A percentile compares a stretch with the other conserved stretches of the same genome.
phyloP scores from a whole-genome alignment of 2,888 invertebrate species.

The Creontiades dilutus region DNA sequence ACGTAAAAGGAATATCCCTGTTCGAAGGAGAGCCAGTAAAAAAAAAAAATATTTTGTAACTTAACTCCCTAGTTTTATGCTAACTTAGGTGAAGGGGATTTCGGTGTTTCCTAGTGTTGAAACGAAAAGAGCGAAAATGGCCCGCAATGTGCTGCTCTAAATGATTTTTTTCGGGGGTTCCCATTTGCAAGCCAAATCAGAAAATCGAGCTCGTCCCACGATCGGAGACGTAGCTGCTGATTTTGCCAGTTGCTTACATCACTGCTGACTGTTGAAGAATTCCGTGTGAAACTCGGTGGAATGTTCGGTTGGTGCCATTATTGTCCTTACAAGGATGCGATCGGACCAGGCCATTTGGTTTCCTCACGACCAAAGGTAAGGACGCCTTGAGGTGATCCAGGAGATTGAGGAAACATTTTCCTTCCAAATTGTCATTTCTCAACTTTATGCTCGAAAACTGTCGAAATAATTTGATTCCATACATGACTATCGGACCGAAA shows the following conservation, averaged over 20 bases:
- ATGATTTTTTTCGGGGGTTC: constrained; percentile 14
- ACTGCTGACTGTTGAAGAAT: neutral
- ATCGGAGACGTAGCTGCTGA: neutral
- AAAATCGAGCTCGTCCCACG: neutral
- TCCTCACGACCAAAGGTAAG: too few species aligned
- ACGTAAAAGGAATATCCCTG: constrained; percentile 11
- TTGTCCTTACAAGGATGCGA: too few species aligned
- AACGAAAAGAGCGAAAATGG: constrained; percentile 8
- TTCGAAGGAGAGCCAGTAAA: constrained; percentile 1
- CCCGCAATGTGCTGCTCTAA: neutral
- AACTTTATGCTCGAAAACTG: too few species aligned
- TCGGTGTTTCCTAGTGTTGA: neutral
- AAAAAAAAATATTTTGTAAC: constrained; percentile 24
- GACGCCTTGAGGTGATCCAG: too few species aligned
- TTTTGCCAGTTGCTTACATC: neutral
- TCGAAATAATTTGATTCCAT: too few species aligned
- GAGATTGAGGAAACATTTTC: too few species aligned
- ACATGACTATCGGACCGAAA: too few species aligned
- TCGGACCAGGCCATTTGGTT: too few species aligned
- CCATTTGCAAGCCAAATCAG: constrained; percentile 10
- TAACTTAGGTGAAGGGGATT: neutral
- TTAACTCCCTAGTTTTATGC: constrained; percentile 3
- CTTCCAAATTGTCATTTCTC: too few species aligned
- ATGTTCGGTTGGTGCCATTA: too few species aligned
- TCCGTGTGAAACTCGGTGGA: neutral